Percentiles rank a stretch among this genome's conserved stretches.
phyloP scores from a whole-genome alignment of 1,140 invertebrate genomes.

The Aphelenchoides avenae region DNA sequence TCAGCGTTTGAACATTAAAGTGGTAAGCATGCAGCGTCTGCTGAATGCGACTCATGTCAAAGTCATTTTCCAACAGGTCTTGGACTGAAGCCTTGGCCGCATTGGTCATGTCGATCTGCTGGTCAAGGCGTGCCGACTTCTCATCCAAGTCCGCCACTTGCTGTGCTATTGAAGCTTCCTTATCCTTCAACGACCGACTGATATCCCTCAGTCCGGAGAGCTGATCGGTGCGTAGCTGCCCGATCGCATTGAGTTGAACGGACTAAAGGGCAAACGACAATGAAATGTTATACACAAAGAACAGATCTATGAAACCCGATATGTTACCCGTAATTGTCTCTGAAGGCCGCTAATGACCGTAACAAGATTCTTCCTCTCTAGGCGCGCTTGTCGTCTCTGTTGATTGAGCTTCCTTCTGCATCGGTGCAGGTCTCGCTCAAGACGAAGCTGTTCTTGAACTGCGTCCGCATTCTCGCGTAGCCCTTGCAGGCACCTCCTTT shows the following conservation, averaged over 20 bases:
- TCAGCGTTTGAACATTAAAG: conserved; percentile 1
- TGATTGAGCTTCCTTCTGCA: conserved; percentile 21
- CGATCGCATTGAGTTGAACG: background rate
- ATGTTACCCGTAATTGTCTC: conserved; percentile 6
- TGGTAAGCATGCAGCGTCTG: conserved; percentile 25
- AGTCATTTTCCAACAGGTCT: conserved; percentile 22
- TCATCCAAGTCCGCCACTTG: conserved; percentile 14
- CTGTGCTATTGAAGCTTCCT: background rate
- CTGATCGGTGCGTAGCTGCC: background rate
- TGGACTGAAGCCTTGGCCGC: conserved; percentile 16
- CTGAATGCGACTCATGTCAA: conserved; percentile 21
- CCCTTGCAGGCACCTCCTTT: conserved; percentile 40
- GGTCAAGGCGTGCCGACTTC: conserved; percentile 9
- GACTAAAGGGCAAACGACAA: background rate
- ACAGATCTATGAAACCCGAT: too few relatives aligned
- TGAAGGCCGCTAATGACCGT: conserved; percentile 19
- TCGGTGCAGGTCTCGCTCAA: conserved; percentile 20
- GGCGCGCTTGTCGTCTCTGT: conserved; percentile 12
- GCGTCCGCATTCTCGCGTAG: conserved; percentile 35
- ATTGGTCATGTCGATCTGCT: conserved; percentile 4
- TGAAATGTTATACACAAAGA: background rate
- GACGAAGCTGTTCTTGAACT: conserved; percentile 24
- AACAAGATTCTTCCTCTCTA: conserved; percentile 24
- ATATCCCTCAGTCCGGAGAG: conserved; percentile 1
- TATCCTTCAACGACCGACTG: background rate